Conservation (phyloP, 2,797 vertebrate genomes). For the Triplophysa bombifrons region DNA sequence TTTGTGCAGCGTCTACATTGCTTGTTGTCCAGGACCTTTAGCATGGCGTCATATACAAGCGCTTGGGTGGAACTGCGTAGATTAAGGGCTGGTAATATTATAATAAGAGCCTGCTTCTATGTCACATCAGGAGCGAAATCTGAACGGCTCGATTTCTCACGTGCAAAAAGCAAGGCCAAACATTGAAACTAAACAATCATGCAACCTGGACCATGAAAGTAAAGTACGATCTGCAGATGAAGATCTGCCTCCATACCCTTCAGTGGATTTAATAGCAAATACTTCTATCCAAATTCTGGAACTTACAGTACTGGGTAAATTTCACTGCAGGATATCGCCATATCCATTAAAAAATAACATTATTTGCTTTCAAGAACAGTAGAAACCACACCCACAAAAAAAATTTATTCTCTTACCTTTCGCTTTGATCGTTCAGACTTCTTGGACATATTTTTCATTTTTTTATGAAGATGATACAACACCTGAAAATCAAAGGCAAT, state of each 20-base stretch:
- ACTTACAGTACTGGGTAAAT: not conserved
- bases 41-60: no score
- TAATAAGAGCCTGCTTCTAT: no score
- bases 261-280: not conserved
- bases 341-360: not conserved
- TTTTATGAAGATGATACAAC: constrained; percentile 84
- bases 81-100: no score
- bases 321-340: not conserved
- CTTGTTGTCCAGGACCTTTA: no score
- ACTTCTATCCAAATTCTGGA: not conserved
- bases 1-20: no score
- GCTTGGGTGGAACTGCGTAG: no score
- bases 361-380: not conserved
- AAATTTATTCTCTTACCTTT: constrained; percentile 74
- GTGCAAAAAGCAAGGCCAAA: no score
- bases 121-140: no score
- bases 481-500: constrained; percentile 68
- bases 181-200: no score
- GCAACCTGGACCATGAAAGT: not conserved
- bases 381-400: not conserved
- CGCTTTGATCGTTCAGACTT: constrained; percentile 83
- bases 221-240: not conserved
- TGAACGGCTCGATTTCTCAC: no score
- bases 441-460: constrained; percentile 87
- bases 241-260: not conserved